phyloP scores from a whole-genome alignment of 2,113 vertebrate species.

The Terrapene triunguis region DNA sequence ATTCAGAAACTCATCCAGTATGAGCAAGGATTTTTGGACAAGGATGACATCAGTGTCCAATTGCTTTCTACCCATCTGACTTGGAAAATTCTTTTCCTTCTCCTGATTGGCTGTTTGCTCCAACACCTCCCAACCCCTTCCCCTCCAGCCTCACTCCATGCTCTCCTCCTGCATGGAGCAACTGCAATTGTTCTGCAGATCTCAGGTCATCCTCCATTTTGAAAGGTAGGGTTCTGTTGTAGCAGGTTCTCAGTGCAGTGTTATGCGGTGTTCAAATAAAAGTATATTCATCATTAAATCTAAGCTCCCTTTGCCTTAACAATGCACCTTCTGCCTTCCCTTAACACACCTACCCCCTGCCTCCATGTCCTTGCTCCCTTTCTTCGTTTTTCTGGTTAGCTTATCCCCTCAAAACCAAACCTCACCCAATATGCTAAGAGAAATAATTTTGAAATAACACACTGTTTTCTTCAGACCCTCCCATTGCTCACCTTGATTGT shows the following conservation, averaged over 20 bases:
- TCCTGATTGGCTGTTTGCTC: accelerated
- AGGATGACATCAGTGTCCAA: background rate
- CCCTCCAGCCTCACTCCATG: background rate
- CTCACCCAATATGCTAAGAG: background rate
- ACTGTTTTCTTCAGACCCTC: background rate
- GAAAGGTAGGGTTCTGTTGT: background rate
- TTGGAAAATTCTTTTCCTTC: background rate
- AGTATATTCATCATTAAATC: background rate
- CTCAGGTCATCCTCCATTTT: background rate
- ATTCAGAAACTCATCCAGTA: background rate
- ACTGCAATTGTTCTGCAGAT: background rate
- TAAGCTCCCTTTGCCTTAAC: background rate
- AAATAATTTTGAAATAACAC: background rate
- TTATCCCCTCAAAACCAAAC: background rate
- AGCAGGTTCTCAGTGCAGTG: background rate
- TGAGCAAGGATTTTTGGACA: background rate
- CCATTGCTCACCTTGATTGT: background rate
- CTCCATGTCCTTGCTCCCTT: background rate
- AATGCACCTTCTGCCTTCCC: background rate
- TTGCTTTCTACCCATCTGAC: background rate
- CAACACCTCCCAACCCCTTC: background rate
- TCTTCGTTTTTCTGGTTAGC: background rate
- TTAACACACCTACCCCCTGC: background rate
- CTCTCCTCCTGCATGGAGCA: background rate
- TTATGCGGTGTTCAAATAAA: background rate